Evolutionary conservation across 2,888 invertebrate species (phyloP), one percentile per base, ranked within the genome.

Genomic region (Arrhopalites spinosus): DNA sequence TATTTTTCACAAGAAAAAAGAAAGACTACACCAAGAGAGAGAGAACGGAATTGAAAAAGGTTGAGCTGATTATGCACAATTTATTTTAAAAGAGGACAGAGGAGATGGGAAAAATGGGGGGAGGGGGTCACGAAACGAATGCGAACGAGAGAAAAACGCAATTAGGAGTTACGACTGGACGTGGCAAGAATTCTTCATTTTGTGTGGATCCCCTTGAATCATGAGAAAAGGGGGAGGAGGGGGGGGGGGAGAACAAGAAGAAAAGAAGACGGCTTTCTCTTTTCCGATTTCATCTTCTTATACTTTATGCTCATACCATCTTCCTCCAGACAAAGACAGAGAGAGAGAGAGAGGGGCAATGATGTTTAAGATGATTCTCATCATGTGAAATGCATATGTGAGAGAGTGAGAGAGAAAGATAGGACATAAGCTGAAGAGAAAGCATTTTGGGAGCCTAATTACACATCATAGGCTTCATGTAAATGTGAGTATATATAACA

Each of bases 111-210:
- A 23, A 59, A 59, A 27, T 11, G 30, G 20, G 36, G 30, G 29
- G 1, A 36, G 30, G 64, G 36, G 29, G 36, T 13, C n/a, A 36
- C 17, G 43, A 25, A 61, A 20, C 3, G 61, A 61, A 20, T n/a
- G 29, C 13, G 61, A 29, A 25, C 59, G 61, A 50, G 67, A 76
- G 76, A 78, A 78, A 78, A 78, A 76, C 75, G 75, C 76, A 74
- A 78, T 78, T 76, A 78, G 78, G 76, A 78, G 74, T 74, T 78
- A 74, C 70, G 76, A 67, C 43, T 47, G 66, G 69, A 78, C 71
- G 71, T 72, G 71, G 61, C n/a, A 2, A 61, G 71, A 72, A 72
- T 72, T 72, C 61, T 72, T 56, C 36, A 56, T 30, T 59, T 53
- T 56, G 17, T 69, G 27, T 17, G n/a, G 47, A n/a, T 47, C 1